A percentile compares a stretch with the other conserved stretches of the same genome.
Conservation (phyloP, 2,888 invertebrate genomes). For the Polietes domitor region DNA sequence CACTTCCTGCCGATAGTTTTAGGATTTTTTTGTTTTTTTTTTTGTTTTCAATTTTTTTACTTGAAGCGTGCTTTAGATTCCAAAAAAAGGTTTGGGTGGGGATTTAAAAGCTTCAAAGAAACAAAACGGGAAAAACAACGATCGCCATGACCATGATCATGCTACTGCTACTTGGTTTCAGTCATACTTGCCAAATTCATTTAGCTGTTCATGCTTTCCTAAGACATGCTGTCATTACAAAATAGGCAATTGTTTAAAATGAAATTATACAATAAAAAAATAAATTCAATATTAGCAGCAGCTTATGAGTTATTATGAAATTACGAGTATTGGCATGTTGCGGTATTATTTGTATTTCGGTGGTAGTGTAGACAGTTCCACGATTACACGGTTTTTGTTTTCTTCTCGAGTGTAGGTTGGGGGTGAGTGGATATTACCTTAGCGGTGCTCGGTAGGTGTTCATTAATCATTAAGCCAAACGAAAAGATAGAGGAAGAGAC, state of each 20-base stretch:
- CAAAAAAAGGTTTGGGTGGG: constrained; percentile 38
- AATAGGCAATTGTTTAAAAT: background rate
- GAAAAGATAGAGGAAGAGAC: too few species aligned
- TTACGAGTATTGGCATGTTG: too few species aligned
- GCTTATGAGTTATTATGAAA: too few species aligned
- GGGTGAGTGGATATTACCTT: too few species aligned
- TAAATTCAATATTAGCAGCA: too few species aligned
- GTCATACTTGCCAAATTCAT: constrained; percentile 48
- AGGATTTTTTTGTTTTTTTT: background rate
- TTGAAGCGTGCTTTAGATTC: constrained; percentile 52
- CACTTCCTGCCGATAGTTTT: background rate
- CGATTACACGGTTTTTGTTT: too few species aligned
- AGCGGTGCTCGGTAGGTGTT: too few species aligned
- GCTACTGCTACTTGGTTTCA: background rate
- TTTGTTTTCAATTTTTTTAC: constrained; percentile 20
- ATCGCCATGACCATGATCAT: background rate
- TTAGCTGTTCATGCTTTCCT: constrained; percentile 50
- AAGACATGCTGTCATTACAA: background rate
- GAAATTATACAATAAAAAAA: too few species aligned
- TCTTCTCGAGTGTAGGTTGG: too few species aligned
- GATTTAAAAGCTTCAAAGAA: constrained; percentile 30
- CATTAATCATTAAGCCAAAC: too few species aligned
- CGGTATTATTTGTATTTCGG: too few species aligned
- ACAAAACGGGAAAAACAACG: background rate
- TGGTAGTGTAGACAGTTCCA: too few species aligned